These are phyloP conservation scores for Syrrhaptes paradoxus DNA, from an alignment of 2,113 vertebrate species.

Conservation along the genomic window DNA sequence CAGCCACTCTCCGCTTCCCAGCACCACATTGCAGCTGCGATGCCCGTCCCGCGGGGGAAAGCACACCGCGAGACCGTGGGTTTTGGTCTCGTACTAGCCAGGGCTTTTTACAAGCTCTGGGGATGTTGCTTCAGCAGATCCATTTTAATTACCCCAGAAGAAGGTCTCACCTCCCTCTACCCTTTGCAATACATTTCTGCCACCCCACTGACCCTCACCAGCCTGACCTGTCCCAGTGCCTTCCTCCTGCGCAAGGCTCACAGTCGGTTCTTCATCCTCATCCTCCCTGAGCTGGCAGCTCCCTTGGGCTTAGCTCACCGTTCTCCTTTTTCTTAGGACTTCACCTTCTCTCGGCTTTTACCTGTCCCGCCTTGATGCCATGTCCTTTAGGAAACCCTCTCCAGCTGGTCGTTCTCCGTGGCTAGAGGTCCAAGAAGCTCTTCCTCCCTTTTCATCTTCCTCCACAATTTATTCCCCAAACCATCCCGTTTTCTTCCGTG, in stretches of 20 bases:
- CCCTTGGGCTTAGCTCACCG: background rate
- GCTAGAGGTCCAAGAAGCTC: background rate
- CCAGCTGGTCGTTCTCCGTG: background rate
- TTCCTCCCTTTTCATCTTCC: background rate
- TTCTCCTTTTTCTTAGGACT: background rate
- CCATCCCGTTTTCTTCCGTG: background rate
- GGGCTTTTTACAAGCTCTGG: background rate
- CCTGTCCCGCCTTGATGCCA: accelerated
- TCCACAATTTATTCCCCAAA: background rate
- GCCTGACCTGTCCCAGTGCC: background rate
- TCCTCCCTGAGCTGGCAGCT: background rate
- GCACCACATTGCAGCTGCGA: background rate
- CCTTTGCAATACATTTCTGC: background rate
- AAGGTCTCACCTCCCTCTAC: background rate
- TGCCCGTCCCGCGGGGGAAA: accelerated
- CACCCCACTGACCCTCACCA: background rate
- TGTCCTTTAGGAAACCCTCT: background rate
- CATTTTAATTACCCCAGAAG: background rate
- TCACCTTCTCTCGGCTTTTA: background rate
- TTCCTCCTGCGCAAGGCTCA: background rate
- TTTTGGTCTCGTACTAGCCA: background rate
- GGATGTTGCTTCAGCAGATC: background rate
- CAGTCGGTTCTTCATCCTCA: background rate
- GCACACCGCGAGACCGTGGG: background rate
- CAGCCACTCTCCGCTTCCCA: accelerated